Percentiles rank a stretch among this genome's conserved stretches.
Evolutionary conservation across 2,113 vertebrate species (phyloP).

Genomic region (Trogon surrucura): DNA sequence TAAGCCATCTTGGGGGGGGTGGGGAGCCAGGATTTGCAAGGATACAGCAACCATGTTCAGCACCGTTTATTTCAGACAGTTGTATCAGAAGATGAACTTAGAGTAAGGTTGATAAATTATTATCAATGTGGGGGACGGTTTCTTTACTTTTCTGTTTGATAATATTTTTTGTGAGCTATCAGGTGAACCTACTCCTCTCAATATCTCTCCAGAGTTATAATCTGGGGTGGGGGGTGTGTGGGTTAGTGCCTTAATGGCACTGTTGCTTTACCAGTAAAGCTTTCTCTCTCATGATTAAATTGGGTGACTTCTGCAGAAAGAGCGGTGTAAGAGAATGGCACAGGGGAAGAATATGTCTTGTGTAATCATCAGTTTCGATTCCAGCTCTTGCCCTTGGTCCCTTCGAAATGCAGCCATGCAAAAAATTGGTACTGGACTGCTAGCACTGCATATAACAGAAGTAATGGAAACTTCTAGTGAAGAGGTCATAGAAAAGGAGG

Average conservation of each 20-base stretch:
- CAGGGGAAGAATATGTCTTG: neutral
- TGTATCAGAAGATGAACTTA: slow-evolving; percentile 58
- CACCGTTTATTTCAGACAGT: slow-evolving; percentile 57
- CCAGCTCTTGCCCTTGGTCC: neutral
- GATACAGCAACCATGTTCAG: neutral
- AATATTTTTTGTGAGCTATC: neutral
- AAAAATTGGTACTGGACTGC: neutral
- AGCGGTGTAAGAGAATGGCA: neutral
- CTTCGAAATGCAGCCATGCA: neutral
- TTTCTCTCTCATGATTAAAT: neutral
- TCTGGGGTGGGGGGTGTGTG: rapidly evolving
- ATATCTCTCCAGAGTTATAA: neutral
- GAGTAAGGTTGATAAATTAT: slow-evolving; percentile 58
- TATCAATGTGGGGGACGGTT: neutral
- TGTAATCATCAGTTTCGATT: neutral
- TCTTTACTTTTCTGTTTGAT: neutral
- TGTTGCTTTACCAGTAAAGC: neutral
- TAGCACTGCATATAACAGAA: neutral
- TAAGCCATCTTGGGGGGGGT: slow-evolving; percentile 60
- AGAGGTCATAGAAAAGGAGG: neutral
- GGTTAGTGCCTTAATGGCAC: neutral
- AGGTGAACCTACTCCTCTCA: neutral
- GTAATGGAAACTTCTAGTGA: neutral
- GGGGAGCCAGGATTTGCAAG: neutral
- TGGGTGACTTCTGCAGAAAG: neutral